Conservation (phyloP, 2,797 vertebrate genomes). For the Enteromius radiatus region DNA sequence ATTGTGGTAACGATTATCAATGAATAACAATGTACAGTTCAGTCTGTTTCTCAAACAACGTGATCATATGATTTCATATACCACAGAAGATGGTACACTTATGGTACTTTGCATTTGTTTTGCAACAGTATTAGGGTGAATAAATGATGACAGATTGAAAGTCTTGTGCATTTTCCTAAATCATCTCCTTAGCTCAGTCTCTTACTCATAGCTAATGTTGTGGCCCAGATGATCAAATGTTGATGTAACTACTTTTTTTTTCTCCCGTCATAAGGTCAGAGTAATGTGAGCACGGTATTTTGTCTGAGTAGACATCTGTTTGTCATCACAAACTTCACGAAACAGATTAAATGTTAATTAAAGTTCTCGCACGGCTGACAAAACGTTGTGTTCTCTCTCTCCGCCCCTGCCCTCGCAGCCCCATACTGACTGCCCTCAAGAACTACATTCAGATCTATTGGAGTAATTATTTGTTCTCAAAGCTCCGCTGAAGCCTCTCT, state of each 20-base stretch:
- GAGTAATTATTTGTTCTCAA: constrained; percentile 68
- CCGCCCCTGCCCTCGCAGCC: constrained; percentile 44
- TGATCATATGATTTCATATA: background rate
- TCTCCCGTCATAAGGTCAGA: constrained; percentile 57
- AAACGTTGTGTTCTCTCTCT: constrained; percentile 40
- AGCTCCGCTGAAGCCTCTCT: constrained; percentile 63
- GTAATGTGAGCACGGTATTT: constrained; percentile 64
- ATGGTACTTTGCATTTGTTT: background rate
- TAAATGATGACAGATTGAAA: background rate
- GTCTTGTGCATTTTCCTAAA: constrained; percentile 5
- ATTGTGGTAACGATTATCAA: background rate
- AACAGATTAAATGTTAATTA: constrained; percentile 74
- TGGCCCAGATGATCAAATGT: constrained; percentile 43
- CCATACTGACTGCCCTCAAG: constrained; percentile 55
- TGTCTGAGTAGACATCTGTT: constrained; percentile 73
- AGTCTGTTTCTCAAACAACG: background rate
- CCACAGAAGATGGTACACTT: background rate
- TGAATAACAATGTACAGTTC: background rate
- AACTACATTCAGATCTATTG: constrained; percentile 51
- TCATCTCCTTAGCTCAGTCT: constrained; percentile 14
- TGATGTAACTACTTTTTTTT: constrained; percentile 35
- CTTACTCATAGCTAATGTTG: constrained; percentile 57
- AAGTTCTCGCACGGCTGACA: constrained; percentile 63
- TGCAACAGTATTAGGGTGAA: background rate
- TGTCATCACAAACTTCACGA: constrained; percentile 70